Conservation (phyloP, 2,888 invertebrate species). For the Cantharis flavilabris region DNA sequence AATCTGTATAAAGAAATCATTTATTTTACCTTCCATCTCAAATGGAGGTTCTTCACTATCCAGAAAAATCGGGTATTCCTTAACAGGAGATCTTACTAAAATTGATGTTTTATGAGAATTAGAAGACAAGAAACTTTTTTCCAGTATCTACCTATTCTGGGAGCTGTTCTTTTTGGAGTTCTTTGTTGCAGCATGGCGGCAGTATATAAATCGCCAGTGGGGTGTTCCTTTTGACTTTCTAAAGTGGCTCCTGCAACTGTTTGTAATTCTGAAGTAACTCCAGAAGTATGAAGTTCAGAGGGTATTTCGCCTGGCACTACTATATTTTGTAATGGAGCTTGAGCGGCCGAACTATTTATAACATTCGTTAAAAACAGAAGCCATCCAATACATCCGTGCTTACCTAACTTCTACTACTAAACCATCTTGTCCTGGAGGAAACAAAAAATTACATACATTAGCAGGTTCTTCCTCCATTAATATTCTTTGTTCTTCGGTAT, state of each 20-base stretch:
- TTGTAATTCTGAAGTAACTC: conserved; percentile 40
- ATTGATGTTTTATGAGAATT: background rate
- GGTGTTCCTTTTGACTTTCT: conserved; percentile 2
- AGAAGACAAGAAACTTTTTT: background rate
- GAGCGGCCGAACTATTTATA: conserved; percentile 44
- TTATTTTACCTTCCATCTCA: conserved; percentile 32
- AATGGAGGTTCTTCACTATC: conserved; percentile 44
- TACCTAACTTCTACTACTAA: conserved; percentile 9
- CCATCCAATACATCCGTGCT: background rate
- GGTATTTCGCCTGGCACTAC: conserved; percentile 45
- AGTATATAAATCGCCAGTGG: conserved; percentile 14
- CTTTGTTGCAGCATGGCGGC: conserved; percentile 2
- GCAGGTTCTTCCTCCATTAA: conserved; percentile 43
- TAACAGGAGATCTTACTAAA: background rate
- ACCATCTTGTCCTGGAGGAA: conserved; percentile 35
- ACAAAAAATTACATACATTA: conserved; percentile 48
- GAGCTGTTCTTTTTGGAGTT: background rate
- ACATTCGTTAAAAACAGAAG: background rate
- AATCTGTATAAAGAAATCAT: background rate
- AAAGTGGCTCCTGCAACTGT: conserved; percentile 31
- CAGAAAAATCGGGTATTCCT: background rate
- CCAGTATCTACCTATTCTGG: background rate
- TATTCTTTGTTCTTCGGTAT: conserved; percentile 50
- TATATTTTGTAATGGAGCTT: conserved; percentile 49
- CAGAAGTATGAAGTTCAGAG: conserved; percentile 40